Evolutionary conservation across 2,113 vertebrate species (phyloP).

Genomic region (Seriola dumerili): DNA sequence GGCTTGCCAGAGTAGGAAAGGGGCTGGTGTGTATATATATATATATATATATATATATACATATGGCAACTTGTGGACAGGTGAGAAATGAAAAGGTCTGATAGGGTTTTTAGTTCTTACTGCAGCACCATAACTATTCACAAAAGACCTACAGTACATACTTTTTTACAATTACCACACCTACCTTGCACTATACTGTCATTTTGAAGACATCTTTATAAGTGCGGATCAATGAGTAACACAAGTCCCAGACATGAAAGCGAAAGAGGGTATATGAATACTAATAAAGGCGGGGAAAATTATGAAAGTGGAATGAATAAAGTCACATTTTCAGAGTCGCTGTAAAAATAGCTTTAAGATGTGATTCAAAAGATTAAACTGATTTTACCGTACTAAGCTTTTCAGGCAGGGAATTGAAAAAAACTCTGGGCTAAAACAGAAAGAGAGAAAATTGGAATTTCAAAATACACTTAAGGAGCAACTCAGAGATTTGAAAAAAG

Average conservation of each 20-base stretch:
- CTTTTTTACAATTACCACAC: too few species aligned
- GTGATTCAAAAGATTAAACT: conserved; percentile 25
- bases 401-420: neutral
- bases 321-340: neutral
- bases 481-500: neutral
- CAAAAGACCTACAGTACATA: neutral
- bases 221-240: neutral
- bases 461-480: conserved; percentile 29
- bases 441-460: conserved; percentile 22
- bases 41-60: too few species aligned
- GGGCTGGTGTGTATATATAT: too few species aligned
- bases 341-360: neutral
- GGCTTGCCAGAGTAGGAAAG: neutral
- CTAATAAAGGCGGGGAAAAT: neutral
- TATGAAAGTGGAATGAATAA: neutral
- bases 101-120: too few species aligned
- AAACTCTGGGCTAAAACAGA: neutral
- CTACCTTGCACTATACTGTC: too few species aligned
- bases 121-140: neutral
- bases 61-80: neutral
- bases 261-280: neutral
- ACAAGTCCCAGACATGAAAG: neutral
- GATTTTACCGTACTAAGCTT: conserved; percentile 5
- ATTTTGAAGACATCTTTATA: too few species aligned
- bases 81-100: neutral